Conservation (phyloP, 1,140 invertebrate genomes). For the Lasioglossum albipes region DNA sequence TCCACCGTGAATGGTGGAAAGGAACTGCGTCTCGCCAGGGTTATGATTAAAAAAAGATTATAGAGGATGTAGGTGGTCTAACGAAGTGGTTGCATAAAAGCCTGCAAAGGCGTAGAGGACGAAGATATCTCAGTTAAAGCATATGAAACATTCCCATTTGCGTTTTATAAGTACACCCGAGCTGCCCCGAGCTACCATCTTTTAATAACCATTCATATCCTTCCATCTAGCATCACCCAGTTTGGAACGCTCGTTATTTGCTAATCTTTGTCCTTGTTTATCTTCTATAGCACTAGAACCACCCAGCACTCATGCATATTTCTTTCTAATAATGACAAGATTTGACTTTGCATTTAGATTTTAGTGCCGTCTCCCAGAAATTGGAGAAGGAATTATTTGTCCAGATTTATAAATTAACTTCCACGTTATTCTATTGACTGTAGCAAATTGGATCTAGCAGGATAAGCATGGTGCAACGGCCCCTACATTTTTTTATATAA, state of each 20-base stretch:
- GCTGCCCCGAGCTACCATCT: not conserved
- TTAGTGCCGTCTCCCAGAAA: too few species aligned
- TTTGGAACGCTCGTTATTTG: not conserved
- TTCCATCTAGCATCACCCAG: slow-evolving; percentile 13
- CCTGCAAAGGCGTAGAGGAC: not conserved
- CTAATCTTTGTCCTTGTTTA: not conserved
- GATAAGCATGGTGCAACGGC: too few species aligned
- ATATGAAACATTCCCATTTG: slow-evolving; percentile 35
- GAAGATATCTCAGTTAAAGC: not conserved
- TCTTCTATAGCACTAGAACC: not conserved
- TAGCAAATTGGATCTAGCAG: too few species aligned
- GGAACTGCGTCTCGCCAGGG: not conserved
- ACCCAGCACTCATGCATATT: too few species aligned
- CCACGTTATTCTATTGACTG: too few species aligned
- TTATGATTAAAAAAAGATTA: slow-evolving; percentile 17
- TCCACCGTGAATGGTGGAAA: slow-evolving; percentile 4
- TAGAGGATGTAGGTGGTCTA: not conserved
- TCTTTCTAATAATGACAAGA: not conserved
- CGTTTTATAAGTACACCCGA: slow-evolving; percentile 1
- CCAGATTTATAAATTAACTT: too few species aligned
- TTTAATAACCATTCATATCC: slow-evolving; percentile 51
- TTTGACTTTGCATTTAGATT: not conserved
- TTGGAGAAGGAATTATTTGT: too few species aligned
- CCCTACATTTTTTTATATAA: too few species aligned
- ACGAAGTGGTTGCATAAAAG: slow-evolving; percentile 19